Conservation (phyloP, 35 echinoderm and acorn worm species). For the Heliocidaris erythrogramma region DNA sequence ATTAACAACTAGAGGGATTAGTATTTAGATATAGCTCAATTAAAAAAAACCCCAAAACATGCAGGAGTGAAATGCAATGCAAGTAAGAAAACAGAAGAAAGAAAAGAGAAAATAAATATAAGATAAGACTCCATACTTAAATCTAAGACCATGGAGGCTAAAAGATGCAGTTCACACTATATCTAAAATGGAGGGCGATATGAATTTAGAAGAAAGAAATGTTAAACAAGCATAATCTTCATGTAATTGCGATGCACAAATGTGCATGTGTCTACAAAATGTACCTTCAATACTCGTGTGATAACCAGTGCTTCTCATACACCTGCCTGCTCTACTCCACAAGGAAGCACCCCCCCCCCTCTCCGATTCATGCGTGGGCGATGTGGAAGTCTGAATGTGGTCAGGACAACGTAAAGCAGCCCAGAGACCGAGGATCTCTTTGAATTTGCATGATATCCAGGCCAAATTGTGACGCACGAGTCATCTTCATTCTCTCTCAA, state of each 20-base stretch:
- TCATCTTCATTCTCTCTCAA: slow-evolving; percentile 4
- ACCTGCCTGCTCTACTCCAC: neutral
- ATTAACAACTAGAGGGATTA: neutral
- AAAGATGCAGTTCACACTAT: neutral
- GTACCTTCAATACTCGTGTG: neutral
- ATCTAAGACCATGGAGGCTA: neutral
- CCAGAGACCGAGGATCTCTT: neutral
- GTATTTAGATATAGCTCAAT: neutral
- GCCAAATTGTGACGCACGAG: slow-evolving; percentile 8
- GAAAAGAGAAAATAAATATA: neutral
- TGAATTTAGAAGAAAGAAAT: neutral
- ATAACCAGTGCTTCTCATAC: neutral
- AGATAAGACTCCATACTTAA: neutral
- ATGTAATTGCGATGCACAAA: neutral
- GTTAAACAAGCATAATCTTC: neutral
- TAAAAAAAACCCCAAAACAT: neutral
- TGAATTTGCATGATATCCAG: slow-evolving; percentile 17
- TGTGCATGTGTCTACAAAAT: neutral
- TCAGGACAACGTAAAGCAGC: neutral
- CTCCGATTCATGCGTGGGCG: neutral
- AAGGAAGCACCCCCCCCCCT: neutral
- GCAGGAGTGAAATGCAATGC: no score
- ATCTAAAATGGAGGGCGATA: neutral
- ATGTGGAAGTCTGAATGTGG: neutral
- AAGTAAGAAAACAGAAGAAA: neutral